A percentile compares a stretch with the other conserved stretches of the same genome.
phyloP scores from a whole-genome alignment of 2,888 invertebrate species.

The Agrochola lota region DNA sequence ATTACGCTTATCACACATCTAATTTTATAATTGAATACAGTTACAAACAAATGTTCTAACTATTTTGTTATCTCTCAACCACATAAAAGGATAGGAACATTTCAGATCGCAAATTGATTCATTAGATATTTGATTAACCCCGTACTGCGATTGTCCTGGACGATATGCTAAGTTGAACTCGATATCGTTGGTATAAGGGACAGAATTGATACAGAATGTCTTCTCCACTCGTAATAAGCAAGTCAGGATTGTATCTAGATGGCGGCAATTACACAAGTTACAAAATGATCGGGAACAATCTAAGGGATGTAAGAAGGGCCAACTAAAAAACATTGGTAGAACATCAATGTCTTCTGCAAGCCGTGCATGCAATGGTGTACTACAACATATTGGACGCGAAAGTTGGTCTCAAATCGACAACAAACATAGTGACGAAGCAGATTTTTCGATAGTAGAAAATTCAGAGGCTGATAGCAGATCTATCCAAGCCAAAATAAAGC shows the following conservation, averaged over 20 bases:
- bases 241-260: slow-evolving; percentile 1
- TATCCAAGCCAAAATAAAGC: neutral
- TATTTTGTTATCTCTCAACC: slow-evolving; percentile 47
- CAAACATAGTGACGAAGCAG: neutral
- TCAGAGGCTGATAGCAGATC: neutral
- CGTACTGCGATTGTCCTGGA: slow-evolving; percentile 76
- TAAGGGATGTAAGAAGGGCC: neutral
- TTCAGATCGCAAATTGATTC: slow-evolving; percentile 82
- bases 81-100: slow-evolving; percentile 66
- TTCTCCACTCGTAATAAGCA: neutral
- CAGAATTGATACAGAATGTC: slow-evolving; percentile 31
- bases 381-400: neutral
- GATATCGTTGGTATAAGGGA: slow-evolving; percentile 79
- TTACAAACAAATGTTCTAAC: slow-evolving; percentile 56
- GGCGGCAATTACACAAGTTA: slow-evolving; percentile 3
- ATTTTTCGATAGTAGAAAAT: neutral
- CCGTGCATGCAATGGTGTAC: neutral
- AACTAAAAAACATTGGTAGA: neutral
- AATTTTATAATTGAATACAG: slow-evolving; percentile 45
- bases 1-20: slow-evolving; percentile 60
- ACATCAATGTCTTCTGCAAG: neutral
- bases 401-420: neutral
- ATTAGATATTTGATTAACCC: slow-evolving; percentile 86
- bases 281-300: slow-evolving; percentile 10
- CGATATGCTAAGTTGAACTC: slow-evolving; percentile 84